Base-by-base conservation (phyloP, 2,888 invertebrate genomes). In the Gortyna flavago region DNA sequence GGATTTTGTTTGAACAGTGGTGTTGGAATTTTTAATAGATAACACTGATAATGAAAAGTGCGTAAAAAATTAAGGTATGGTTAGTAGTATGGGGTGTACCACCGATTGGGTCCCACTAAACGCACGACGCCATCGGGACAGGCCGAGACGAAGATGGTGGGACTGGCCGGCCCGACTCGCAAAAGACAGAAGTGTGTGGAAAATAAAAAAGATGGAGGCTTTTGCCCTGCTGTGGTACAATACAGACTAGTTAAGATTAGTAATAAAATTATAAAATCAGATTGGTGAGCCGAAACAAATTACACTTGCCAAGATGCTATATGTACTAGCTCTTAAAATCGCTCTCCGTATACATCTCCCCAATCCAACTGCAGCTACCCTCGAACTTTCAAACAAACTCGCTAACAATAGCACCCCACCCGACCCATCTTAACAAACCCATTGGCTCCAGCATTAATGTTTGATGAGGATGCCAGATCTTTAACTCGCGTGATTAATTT, bases 401-500 rank as follows among this genome's bases (percentile, higher is more conserved):
- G 79, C 79, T 62, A 4, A 7, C 62, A 83, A 38, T 65, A 2
- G 51, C n/a, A 73, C 79, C 71, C 59, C 0, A 68, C 72, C 61
- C 41, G 6, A 38, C 13, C 38, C 67, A 62, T 68, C 72, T 29
- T 44, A 67, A 79, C 65, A 74, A 71, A 65, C 72, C 67, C 79
- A 64, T 61, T 75, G 75, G 74, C n/a, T 59, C 62, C 25, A 32
- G 64, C 61, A 73, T 84, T 73, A 79, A 85, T 74, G 70, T 74
- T 86, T 73, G 79, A 85, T 35, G 83, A 78, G 71, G 35, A 41
- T 65, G 38, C 48, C 77, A 81, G 65, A 81, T 67, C 70, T 76
- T 67, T n/a, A 57, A 70, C 73, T 77, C 38, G 65, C 29, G 61
- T 71, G 68, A 85, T 83, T 81, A 72, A 77, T 76, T 65, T n/a